phyloP scores from a whole-genome alignment of 2,113 vertebrate species.

The Rhinoderma darwinii region DNA sequence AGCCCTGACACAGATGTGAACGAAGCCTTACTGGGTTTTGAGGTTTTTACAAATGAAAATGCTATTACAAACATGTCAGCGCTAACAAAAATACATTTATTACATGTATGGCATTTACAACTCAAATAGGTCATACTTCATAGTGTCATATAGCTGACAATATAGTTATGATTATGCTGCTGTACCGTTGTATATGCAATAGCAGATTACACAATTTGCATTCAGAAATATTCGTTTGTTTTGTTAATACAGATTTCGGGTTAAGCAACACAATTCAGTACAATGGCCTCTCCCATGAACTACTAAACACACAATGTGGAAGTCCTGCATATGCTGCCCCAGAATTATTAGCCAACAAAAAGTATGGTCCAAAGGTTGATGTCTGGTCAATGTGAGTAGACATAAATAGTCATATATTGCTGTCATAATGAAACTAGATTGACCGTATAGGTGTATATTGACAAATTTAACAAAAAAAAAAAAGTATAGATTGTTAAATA shows the following conservation, averaged over 20 bases:
- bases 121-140: too few species aligned
- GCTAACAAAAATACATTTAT: too few species aligned
- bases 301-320: slow-evolving; percentile 82
- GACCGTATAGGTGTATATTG: neutral
- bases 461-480: neutral
- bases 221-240: neutral
- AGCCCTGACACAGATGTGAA: too few species aligned
- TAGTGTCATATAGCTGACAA: too few species aligned
- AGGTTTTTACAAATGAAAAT: too few species aligned
- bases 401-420: neutral
- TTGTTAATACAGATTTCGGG: slow-evolving; percentile 77
- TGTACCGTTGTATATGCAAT: too few species aligned
- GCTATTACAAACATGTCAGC: too few species aligned
- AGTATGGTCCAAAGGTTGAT: slow-evolving; percentile 85
- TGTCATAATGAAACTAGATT: neutral
- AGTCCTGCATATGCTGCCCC: slow-evolving; percentile 83
- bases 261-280: slow-evolving; percentile 82
- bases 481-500: neutral
- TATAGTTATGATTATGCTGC: too few species aligned
- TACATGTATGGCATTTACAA: too few species aligned
- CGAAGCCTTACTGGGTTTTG: too few species aligned
- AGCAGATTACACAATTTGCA: neutral
- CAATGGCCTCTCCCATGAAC: slow-evolving; percentile 78
- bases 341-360: slow-evolving; percentile 83
- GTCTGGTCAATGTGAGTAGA: slow-evolving; percentile 85